A percentile compares a stretch with the other conserved stretches of the same genome.
These are phyloP conservation scores for Apodemia duryi DNA, from an alignment of 2,888 invertebrate species.

Conservation along the genomic window DNA sequence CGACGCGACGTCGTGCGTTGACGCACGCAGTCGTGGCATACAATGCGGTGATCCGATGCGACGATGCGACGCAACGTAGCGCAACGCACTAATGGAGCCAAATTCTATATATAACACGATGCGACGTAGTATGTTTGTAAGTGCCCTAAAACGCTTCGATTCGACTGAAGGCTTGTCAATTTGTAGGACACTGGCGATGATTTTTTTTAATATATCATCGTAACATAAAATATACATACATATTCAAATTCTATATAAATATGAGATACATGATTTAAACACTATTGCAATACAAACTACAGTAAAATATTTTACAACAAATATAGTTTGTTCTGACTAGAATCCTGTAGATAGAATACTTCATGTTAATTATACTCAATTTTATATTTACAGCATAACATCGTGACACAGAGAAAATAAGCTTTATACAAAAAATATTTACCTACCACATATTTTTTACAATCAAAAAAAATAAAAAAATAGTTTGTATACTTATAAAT, in stretches of 20 bases:
- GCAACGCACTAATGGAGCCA: too few relatives aligned
- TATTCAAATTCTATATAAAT: neutral
- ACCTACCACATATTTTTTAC: neutral
- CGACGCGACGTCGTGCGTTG: too few relatives aligned
- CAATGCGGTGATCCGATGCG: too few relatives aligned
- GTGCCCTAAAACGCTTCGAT: too few relatives aligned
- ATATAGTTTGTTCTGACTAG: slow-evolving; percentile 3
- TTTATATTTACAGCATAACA: neutral
- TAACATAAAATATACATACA: neutral
- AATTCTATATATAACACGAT: too few relatives aligned
- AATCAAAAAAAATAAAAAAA: slow-evolving; percentile 2
- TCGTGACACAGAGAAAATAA: neutral
- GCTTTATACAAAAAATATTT: neutral
- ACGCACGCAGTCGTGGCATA: too few relatives aligned
- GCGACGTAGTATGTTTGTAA: too few relatives aligned
- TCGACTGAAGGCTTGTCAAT: too few relatives aligned
- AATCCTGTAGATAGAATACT: neutral
- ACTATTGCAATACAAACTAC: neutral
- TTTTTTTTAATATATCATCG: too few relatives aligned
- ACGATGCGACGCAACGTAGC: too few relatives aligned
- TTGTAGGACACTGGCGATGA: too few relatives aligned
- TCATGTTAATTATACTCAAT: slow-evolving; percentile 2
- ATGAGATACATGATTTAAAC: neutral
- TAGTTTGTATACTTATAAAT: slow-evolving; percentile 4
- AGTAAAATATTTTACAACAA: neutral